phyloP scores from a whole-genome alignment of 2,797 vertebrate species.

The Trachops cirrhosus region DNA sequence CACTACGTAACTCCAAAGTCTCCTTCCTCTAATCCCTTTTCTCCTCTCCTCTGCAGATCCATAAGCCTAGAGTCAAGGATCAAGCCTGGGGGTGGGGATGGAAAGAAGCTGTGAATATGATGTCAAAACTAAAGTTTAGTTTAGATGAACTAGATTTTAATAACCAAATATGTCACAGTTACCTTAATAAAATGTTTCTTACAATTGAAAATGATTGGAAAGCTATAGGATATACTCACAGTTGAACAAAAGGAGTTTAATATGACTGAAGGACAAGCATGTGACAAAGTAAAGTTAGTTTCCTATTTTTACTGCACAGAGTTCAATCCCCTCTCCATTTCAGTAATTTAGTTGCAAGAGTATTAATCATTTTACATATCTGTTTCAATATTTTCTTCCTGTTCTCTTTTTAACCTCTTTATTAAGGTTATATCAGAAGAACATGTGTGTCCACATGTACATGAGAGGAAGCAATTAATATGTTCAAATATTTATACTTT shows the following conservation, averaged over 20 bases:
- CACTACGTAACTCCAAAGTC: not conserved
- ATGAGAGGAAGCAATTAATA: not conserved
- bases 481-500: not conserved
- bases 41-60: not conserved
- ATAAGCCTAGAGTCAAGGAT: not conserved
- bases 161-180: not conserved
- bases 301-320: not conserved
- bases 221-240: not conserved
- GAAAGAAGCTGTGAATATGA: not conserved
- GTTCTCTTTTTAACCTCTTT: not conserved
- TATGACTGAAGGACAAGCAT: not conserved
- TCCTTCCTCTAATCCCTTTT: not conserved
- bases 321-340: not conserved
- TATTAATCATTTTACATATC: not conserved
- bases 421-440: not conserved
- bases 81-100: not conserved
- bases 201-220: constrained; percentile 31
- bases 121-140: not conserved
- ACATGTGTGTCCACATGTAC: not conserved
- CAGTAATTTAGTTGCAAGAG: not conserved
- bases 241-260: not conserved
- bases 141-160: constrained; percentile 3
- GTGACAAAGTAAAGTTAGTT: not conserved
- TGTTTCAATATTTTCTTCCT: not conserved
- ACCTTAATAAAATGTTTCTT: constrained; percentile 37